Evolutionary conservation across 2,797 vertebrate species (phyloP).

Genomic region (Bryconaethiops microstoma): DNA sequence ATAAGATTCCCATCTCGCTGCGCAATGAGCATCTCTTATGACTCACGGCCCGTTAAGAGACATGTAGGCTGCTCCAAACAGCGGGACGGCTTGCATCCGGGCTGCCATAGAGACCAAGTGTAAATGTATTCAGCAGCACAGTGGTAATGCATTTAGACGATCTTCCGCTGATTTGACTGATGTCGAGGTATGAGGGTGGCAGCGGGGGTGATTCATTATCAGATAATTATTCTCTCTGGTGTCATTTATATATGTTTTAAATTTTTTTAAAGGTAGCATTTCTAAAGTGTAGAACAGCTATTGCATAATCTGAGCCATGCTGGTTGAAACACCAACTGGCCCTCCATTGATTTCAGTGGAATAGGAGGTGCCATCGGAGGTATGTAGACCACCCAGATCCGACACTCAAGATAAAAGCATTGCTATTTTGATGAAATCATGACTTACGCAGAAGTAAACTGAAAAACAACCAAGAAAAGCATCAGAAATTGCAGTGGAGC

Average conservation of each 20-base stretch:
- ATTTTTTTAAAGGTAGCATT: background rate
- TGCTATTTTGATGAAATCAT: background rate
- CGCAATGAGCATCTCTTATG: background rate
- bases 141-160: constrained; percentile 42
- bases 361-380: background rate
- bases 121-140: constrained; percentile 36
- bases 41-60: constrained; percentile 28
- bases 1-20: background rate
- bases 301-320: background rate
- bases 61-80: constrained; percentile 26
- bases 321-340: background rate
- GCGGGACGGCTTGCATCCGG: constrained; percentile 7
- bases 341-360: too few species aligned
- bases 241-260: background rate
- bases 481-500: too few species aligned
- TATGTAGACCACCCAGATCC: background rate
- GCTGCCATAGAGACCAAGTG: constrained; percentile 31
- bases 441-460: background rate
- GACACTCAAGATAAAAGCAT: background rate
- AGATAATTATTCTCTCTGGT: constrained; percentile 23
- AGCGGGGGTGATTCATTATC: constrained; percentile 25
- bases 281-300: constrained; percentile 10
- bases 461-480: too few species aligned
- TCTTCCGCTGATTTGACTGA: constrained; percentile 43
- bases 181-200: constrained; percentile 29